Evolutionary conservation across 2,797 vertebrate species (phyloP).

Genomic region (Characodon lateralis): DNA sequence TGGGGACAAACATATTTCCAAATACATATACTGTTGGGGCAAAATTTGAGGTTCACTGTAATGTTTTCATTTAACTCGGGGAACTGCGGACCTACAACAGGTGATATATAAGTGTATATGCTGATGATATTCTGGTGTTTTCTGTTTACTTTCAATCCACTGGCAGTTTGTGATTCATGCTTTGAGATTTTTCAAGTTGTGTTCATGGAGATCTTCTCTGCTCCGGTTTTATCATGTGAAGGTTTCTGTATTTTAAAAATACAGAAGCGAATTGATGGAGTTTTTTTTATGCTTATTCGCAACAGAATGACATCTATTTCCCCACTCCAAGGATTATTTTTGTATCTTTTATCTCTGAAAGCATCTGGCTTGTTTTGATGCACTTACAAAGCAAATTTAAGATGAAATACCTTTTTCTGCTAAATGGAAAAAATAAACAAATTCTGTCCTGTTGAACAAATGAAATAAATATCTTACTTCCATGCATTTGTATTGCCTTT

Average conservation of each 20-base stretch:
- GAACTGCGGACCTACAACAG: neutral
- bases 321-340: neutral
- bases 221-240: neutral
- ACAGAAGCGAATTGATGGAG: neutral
- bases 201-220: neutral
- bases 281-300: neutral
- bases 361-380: neutral
- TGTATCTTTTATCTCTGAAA: neutral
- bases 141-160: neutral
- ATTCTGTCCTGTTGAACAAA: neutral
- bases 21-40: neutral
- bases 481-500: neutral
- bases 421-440: neutral
- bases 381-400: neutral
- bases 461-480: neutral
- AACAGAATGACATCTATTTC: neutral
- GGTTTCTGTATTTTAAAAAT: neutral
- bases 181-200: too few relatives aligned
- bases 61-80: neutral
- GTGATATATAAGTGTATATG: neutral
- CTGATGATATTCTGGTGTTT: neutral
- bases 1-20: neutral
- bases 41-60: neutral
- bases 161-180: too few relatives aligned
- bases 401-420: neutral